Evolutionary conservation across 2,113 vertebrate genomes (phyloP).

Genomic region (Elachura formosa): DNA sequence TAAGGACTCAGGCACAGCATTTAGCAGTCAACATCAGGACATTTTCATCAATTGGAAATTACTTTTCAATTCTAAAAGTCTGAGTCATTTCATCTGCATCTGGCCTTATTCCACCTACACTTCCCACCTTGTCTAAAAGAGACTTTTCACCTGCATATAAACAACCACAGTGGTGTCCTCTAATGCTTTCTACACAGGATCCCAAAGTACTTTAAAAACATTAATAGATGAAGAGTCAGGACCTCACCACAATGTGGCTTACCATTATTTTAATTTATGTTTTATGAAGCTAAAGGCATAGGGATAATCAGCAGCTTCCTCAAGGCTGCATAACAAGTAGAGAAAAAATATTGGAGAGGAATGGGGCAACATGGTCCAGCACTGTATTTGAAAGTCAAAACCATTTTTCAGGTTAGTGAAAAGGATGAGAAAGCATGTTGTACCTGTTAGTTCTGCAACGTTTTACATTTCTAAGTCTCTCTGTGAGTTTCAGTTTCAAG

Average conservation of each 20-base stretch:
- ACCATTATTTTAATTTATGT: neutral
- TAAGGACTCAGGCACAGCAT: neutral
- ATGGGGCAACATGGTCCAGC: neutral
- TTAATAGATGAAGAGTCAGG: neutral
- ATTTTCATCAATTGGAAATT: no score
- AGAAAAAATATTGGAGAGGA: neutral
- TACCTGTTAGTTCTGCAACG: neutral
- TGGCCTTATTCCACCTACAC: neutral
- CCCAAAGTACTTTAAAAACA: neutral
- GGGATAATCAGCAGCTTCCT: neutral
- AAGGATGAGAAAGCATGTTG: neutral
- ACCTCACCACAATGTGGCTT: neutral
- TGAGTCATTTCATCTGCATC: constrained; percentile 7
- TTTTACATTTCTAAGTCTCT: neutral
- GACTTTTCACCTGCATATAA: neutral
- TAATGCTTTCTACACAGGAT: neutral
- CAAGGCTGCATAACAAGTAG: neutral
- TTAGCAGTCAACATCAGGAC: neutral
- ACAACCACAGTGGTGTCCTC: neutral
- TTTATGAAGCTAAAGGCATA: neutral
- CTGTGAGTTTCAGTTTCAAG: neutral
- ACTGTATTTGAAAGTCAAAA: neutral
- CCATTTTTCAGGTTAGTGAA: neutral
- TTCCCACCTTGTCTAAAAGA: neutral
- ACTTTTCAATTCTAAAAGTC: neutral